phyloP scores from a whole-genome alignment of 2,888 invertebrate genomes.

The Heliconius hortense region DNA sequence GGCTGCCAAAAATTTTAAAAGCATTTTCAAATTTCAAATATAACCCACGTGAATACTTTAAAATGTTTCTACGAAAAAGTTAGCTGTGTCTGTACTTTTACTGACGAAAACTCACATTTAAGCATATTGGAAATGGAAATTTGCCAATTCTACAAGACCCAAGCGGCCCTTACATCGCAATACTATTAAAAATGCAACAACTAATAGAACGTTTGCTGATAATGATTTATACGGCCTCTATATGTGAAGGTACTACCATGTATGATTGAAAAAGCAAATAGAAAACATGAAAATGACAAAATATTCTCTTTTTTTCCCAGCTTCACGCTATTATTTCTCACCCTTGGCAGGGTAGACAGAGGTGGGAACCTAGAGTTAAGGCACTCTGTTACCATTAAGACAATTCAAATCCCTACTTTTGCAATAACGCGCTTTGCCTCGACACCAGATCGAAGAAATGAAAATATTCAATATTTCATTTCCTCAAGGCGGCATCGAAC shows the following conservation, averaged over 20 bases:
- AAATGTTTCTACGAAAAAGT: background rate
- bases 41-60: background rate
- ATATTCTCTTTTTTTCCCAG: background rate
- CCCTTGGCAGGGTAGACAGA: too few relatives aligned
- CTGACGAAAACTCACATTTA: conserved; percentile 10
- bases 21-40: background rate
- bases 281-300: background rate
- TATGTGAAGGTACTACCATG: background rate
- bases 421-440: too few relatives aligned
- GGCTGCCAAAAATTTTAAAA: too few relatives aligned
- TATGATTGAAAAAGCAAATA: background rate
- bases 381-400: too few relatives aligned
- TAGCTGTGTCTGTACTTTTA: background rate
- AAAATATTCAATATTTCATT: too few relatives aligned
- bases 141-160: conserved; percentile 30
- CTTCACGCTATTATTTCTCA: too few relatives aligned
- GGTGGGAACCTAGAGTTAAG: too few relatives aligned
- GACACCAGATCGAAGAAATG: too few relatives aligned
- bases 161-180: conserved; percentile 22
- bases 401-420: too few relatives aligned
- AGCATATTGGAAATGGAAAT: conserved; percentile 27
- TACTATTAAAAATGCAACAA: conserved; percentile 8
- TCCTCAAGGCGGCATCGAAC: too few relatives aligned
- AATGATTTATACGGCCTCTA: background rate
- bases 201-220: background rate